Evolutionary conservation across 2,797 vertebrate species (phyloP).

Genomic region (Bovichtus variegatus): DNA sequence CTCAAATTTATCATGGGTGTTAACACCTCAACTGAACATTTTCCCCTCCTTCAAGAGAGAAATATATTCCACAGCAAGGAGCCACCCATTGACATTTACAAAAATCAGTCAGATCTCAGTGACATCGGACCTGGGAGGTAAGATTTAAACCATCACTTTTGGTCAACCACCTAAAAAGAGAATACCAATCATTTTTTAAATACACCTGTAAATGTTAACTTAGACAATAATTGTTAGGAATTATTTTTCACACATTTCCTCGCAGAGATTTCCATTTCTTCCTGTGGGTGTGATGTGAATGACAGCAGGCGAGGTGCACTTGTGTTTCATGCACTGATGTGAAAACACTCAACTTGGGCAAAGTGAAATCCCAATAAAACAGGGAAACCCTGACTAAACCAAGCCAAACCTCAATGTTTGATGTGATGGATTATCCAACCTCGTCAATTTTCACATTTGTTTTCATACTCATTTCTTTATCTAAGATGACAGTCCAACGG

Average conservation of each 20-base stretch:
- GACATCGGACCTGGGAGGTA: background rate
- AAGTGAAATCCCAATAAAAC: constrained; percentile 12
- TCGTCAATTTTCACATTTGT: constrained; percentile 7
- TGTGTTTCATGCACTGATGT: constrained; percentile 11
- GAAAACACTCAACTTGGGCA: constrained; percentile 22
- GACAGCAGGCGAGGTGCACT: constrained; percentile 6
- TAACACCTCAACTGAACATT: constrained; percentile 9
- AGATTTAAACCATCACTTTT: background rate
- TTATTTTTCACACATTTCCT: no score
- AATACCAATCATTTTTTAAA: background rate
- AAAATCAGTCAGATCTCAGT: background rate
- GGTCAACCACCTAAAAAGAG: background rate
- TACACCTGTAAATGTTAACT: background rate
- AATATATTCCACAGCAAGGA: constrained; percentile 2
- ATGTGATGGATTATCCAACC: constrained; percentile 14
- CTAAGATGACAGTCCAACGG: background rate
- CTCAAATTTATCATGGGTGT: constrained; percentile 21
- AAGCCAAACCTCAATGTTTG: constrained; percentile 19
- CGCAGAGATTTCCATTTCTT: constrained; percentile 17
- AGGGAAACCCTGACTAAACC: background rate
- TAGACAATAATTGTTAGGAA: no score
- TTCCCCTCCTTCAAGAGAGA: background rate
- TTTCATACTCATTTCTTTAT: background rate
- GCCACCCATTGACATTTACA: background rate
- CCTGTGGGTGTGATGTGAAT: constrained; percentile 37